Base-by-base conservation (phyloP, 2,888 invertebrate species). In the Adineta ricciae region DNA sequence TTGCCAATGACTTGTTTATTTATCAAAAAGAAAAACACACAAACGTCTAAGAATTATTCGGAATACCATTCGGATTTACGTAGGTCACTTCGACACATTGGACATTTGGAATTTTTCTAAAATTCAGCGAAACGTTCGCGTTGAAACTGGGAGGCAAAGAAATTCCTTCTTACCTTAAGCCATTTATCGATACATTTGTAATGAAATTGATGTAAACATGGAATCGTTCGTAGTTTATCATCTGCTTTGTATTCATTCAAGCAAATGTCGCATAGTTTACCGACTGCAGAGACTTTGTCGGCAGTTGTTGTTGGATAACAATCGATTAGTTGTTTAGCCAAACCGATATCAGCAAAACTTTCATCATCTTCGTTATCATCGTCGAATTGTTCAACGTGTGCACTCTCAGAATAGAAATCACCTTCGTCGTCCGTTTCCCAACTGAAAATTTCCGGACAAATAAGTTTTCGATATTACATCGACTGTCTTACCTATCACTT, bases 191-290 rank as follows among this genome's bases (percentile, higher is more conserved):
- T 78, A 78, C 78, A 78, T 78, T 41, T 78, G 9, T 9, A 11
- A 78, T 78, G 78, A 78, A 78, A 78, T 41, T 41, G 7, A 78
- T 78, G 78, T 78, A 78, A n/a, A 41, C 78, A 78, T 41, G 78
- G 78, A n/a, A 78, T 41, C 11, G n/a, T 41, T 2, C 78, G 78
- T 32, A 78, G n/a, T 41, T n/a, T 78, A 24, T 78, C 78, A n/a
- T 38, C 24, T 7, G 38, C 2, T 78, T 41, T 78, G n/a, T 78
- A 78, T 78, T 78, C 78, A 78, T 78, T 78, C 2, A 78, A 14
- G 41, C 78, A 78, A 78, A 78, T 78, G 41, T 78, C 78, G 32
- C 78, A 78, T 78, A 78, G 0, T 2, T 0, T 4, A 24, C 78
- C 78, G n/a, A 41, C 41, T n/a, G n/a, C 1, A 3, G 41, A 78